Evolutionary conservation across 2,888 invertebrate species (phyloP).

Genomic region (Dryomyza anilis): DNA sequence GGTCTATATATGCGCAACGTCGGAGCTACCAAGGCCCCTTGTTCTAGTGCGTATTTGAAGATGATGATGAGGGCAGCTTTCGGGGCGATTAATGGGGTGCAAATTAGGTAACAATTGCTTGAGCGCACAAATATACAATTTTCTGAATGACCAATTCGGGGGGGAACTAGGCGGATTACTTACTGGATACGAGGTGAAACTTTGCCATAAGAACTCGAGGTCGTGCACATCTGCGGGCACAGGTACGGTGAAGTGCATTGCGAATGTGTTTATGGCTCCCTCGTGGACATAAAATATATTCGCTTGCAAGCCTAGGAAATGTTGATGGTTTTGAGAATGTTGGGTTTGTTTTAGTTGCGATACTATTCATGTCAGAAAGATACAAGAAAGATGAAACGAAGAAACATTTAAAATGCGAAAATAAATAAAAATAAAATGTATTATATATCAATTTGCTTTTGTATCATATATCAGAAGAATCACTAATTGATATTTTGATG

Average conservation of each 20-base stretch:
- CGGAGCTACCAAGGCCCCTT: constrained; percentile 78
- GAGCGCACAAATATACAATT: constrained; percentile 8
- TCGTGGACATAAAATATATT: constrained; percentile 83
- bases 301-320: constrained; percentile 76
- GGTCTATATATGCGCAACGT: constrained; percentile 84
- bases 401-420: constrained; percentile 18
- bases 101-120: constrained; percentile 43
- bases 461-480: constrained; percentile 33
- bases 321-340: background rate
- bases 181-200: constrained; percentile 75
- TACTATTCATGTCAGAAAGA: too few species aligned
- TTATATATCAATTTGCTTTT: constrained; percentile 32
- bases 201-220: constrained; percentile 86
- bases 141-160: background rate
- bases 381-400: too few species aligned
- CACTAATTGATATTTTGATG: too few species aligned
- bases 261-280: constrained; percentile 84
- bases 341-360: too few species aligned
- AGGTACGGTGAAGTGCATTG: constrained; percentile 81
- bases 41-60: constrained; percentile 66
- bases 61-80: constrained; percentile 61
- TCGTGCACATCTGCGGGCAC: constrained; percentile 79
- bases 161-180: constrained; percentile 51
- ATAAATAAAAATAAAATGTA: constrained; percentile 24
- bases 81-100: constrained; percentile 46